Conservation (phyloP, 2,888 invertebrate species). For the Sisyra nigra region DNA sequence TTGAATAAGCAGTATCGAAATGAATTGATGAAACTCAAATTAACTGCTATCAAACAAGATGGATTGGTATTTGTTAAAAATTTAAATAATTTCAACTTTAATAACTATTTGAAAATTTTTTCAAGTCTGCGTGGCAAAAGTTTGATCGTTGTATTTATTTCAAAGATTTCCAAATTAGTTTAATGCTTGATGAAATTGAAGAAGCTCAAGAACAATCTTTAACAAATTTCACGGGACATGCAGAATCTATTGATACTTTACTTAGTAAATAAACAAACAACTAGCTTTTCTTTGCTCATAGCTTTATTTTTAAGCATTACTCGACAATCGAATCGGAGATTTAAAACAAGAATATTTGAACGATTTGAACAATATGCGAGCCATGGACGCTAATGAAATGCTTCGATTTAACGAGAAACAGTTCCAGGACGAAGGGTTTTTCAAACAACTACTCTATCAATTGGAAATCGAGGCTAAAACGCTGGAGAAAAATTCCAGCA, state of each 20-base stretch:
- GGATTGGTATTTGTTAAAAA: neutral
- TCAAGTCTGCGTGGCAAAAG: neutral
- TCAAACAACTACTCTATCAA: constrained; percentile 3
- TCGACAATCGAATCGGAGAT: neutral
- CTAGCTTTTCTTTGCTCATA: no score
- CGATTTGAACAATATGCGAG: neutral
- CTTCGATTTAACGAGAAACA: neutral
- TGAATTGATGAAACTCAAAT: constrained; percentile 1
- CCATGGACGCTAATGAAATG: neutral
- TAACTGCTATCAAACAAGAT: neutral
- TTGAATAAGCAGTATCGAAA: constrained; percentile 5
- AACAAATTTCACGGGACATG: constrained; percentile 2
- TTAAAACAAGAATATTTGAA: neutral
- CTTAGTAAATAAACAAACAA: constrained; percentile 2
- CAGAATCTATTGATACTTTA: constrained; percentile 4
- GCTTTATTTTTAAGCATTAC: neutral
- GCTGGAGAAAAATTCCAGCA: neutral
- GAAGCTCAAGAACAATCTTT: constrained; percentile 1
- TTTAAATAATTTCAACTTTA: neutral
- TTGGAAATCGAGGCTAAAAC: neutral
- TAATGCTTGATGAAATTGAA: constrained; percentile 5
- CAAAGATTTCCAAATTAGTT: constrained; percentile 5
- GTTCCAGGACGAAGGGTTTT: neutral
- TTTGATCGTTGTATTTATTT: constrained; percentile 4
- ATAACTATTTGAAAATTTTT: neutral